Percentiles rank a stretch among this genome's conserved stretches.
Evolutionary conservation across 2,797 vertebrate species (phyloP).

Genomic region (Alosa sapidissima): DNA sequence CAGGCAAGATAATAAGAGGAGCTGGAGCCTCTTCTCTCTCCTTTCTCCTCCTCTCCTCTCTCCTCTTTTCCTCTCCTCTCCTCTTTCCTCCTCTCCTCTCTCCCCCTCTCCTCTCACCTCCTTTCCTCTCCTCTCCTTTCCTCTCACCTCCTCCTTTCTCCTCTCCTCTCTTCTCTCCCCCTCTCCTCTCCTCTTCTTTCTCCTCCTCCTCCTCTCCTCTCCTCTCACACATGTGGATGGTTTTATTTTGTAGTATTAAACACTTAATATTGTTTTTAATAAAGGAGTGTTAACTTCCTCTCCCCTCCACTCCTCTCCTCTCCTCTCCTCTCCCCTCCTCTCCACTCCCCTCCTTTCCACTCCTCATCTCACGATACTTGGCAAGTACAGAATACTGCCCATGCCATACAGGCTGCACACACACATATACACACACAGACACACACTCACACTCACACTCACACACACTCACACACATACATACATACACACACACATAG

Average conservation of each 20-base stretch:
- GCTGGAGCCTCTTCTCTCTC: neutral
- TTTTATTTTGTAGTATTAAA: too few relatives aligned
- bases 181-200: too few relatives aligned
- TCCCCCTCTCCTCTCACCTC: too few relatives aligned
- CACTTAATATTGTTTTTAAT: too few relatives aligned
- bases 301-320: neutral
- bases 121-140: too few relatives aligned
- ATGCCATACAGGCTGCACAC: too few relatives aligned
- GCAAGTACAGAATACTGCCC: too few relatives aligned
- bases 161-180: neutral
- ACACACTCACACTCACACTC: too few relatives aligned
- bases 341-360: neutral
- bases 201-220: neutral
- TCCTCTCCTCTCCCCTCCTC: neutral
- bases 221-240: neutral
- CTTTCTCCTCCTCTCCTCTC: neutral
- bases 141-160: neutral
- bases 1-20: neutral
- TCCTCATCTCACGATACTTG: neutral
- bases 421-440: too few relatives aligned
- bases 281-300: neutral
- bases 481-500: too few relatives aligned
- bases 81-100: neutral
- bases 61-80: neutral
- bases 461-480: too few relatives aligned